phyloP scores from a whole-genome alignment of 2,888 invertebrate species.

The Alentia gelatinosa region DNA sequence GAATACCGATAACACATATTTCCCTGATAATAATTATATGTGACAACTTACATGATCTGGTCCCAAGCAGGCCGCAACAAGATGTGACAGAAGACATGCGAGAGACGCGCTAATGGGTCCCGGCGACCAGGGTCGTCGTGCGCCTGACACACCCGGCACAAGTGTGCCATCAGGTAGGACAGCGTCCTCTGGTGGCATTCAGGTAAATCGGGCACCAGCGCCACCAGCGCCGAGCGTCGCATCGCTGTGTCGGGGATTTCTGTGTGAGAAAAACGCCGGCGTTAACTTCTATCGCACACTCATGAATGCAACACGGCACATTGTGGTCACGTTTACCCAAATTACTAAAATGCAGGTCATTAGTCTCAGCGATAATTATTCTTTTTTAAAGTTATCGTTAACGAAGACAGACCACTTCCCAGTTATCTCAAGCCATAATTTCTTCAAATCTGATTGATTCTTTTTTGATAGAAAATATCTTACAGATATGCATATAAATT shows the following conservation, averaged over 20 bases:
- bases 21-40: neutral
- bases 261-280: constrained; percentile 61
- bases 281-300: neutral
- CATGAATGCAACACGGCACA: neutral
- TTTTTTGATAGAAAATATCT: too few species aligned
- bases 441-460: too few species aligned
- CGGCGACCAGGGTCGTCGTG: constrained; percentile 85
- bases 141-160: constrained; percentile 87
- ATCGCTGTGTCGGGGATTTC: constrained; percentile 71
- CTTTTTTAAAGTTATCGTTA: too few species aligned
- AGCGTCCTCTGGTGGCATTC: constrained; percentile 85
- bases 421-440: too few species aligned
- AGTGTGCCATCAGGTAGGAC: constrained; percentile 86
- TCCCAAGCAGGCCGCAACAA: constrained; percentile 89
- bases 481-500: too few species aligned
- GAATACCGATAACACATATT: neutral
- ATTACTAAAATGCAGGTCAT: too few species aligned
- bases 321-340: too few species aligned
- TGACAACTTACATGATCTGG: constrained; percentile 81
- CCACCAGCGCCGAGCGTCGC: constrained; percentile 83
- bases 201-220: constrained; percentile 85
- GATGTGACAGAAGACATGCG: constrained; percentile 88
- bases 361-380: too few species aligned
- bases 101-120: constrained; percentile 83
- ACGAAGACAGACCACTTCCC: too few species aligned